Base-by-base conservation (phyloP, 2,113 vertebrate genomes). In the Sinocyclocheilus anshuiensis region DNA sequence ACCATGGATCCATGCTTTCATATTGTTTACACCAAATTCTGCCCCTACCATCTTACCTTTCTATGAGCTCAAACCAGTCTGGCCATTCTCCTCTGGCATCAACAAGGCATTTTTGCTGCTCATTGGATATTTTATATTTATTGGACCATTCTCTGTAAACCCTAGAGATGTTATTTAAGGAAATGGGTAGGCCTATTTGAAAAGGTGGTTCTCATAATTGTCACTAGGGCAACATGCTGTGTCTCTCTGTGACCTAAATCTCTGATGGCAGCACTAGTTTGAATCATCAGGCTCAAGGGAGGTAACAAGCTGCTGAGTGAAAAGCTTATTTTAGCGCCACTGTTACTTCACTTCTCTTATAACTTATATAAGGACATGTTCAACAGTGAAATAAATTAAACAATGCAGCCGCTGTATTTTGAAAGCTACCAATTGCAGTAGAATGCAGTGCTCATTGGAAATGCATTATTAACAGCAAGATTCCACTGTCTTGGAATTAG, bases 231-330 rank as follows among this genome's bases (percentile, higher is more conserved):
- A 84, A 86, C 82, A 42, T 61, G 24, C 53, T 53, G 26, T 33
- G 29, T 78, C 36, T 87, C 55, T 22, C 86, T 83, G 83, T 65
- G 83, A 87, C 83, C 82, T 83, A 87, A 85, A 83, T 87, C 88
- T 85, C 86, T 67, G 67, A 83, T 67, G 86, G 63, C 63, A 85
- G 36, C 77, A 63, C 63, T 45, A 84, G 65, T 69, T 39, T 81
- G 78, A 89, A 87, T 81, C 78, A 69, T 74, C 86, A 83, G 80
- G 82, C 82, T 84, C 69, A 74, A n/a, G 42, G n/a, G 87, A 65
- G 65, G 61, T 65, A 87, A 78, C 83, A 85, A 83, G 72, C 79
- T 85, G 78, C 85, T 89, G 84, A 84, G 26, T 65, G 57, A 55
- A 74, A 67, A 86, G 85, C 88, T 77, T 84, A 88, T 84, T 78